phyloP scores from a whole-genome alignment of 1,140 invertebrate species.

The Zaprionus inermis region DNA sequence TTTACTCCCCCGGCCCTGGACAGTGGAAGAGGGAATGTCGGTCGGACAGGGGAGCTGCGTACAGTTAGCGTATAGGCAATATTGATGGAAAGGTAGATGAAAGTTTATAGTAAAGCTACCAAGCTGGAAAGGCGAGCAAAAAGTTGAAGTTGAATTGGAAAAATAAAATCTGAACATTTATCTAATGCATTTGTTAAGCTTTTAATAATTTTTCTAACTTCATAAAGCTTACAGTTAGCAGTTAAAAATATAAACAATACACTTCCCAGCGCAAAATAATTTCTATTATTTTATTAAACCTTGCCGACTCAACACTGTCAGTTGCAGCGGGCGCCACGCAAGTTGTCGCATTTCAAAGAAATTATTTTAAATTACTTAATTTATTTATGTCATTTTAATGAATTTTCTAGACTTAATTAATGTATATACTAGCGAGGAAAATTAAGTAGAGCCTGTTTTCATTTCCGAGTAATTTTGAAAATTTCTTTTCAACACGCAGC shows the following conservation, averaged over 20 bases:
- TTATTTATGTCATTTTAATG: background rate
- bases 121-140: background rate
- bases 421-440: background rate
- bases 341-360: background rate
- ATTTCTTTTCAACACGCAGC: background rate
- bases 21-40: constrained; percentile 30
- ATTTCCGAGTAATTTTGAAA: background rate
- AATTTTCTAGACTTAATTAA: background rate
- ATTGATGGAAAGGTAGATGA: constrained; percentile 15
- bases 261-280: no score
- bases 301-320: background rate
- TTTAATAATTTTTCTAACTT: no score
- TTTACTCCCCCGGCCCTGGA: constrained; percentile 8
- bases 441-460: background rate
- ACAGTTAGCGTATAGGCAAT: background rate
- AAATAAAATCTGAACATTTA: background rate
- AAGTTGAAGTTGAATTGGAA: background rate
- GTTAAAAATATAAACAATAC: no score
- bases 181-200: no score
- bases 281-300: no score
- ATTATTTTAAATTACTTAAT: background rate
- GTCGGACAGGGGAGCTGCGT: constrained; percentile 29
- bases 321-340: background rate
- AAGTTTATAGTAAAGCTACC: background rate
- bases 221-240: no score